Evolutionary conservation across 2,888 invertebrate species (phyloP), one percentile per base, ranked within the genome.

Genomic region (Amblyteles armatorius): DNA sequence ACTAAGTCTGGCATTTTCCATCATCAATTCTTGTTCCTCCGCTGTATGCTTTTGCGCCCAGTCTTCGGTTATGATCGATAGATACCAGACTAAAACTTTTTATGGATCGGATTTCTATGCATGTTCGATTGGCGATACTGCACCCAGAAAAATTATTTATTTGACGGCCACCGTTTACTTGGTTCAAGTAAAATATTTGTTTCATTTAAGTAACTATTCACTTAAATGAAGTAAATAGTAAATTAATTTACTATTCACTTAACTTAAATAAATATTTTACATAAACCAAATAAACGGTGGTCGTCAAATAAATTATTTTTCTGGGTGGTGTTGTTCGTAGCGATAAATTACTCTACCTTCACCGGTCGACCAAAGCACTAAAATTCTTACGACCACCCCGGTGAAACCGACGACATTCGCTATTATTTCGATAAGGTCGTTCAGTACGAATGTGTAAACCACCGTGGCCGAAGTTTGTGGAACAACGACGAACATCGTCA

Each of bases 401-500:
- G 69, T 4, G 9, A 82, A 60, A 0, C 73, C 79, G 0, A 79
- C 80, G 1, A 76, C 77, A 7, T 81, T 73, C 1, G 83, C 76
- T 13, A 85, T 11, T 3, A 80, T 29, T 26, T 86, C 78, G n/a
- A 80, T 80, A 3, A 80, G 11, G n/a, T 80, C 76, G 33, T 69
- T 77, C n/a, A 89, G 48, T 19, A 86, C 81, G 2, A 86, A 86
- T 81, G 85, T 81, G 16, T 84, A 40, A 22, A 71, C 57, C 11
- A 88, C 19, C 33, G 87, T 67, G 9, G 82, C 77, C 0, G 73
- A 22, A 0, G 84, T 19, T 78, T 87, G 87, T 22, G 88, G 86
- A 16, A 86, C 0, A 26, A 79, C 73, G 40, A 84, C 71, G 29
- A 87, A 87, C 11, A 67, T 33, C 0, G 73, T 7, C 48, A 87